Evolutionary conservation across 2,888 invertebrate genomes (phyloP), one percentile per base, ranked within the genome.

Genomic region (Cheilosia vernalis): DNA sequence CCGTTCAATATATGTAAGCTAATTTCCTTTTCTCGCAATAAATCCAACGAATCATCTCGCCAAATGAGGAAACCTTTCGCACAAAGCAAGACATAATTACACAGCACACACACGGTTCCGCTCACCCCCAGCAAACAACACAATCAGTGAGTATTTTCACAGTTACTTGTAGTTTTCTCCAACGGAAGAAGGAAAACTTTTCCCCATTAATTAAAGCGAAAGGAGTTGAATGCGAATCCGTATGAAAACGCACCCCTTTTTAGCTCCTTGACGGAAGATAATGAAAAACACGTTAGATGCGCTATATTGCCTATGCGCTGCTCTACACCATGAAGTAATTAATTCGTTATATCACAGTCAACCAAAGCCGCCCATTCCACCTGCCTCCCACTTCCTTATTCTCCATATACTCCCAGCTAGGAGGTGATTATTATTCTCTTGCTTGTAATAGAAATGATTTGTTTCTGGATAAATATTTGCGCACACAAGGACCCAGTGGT

Each of bases 101-200:
- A 77, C 66, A 40, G 58, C 53, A 49, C 27, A 72, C 66, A 72
- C 1, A 42, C 60, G 10, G 30, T 9, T 30, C 30, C 6, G 27
- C 27, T 27, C 27, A 27, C 27, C 27, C 74, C 40, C 42, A 63
- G 2, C 13, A 24, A 58, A 64, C 10, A 27, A 30, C 17, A 73
- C 81, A 85, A 77, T 81, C 85, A 77, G 72, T 81, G 85, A 81
- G 81, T 81, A 85, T 81, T 85, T 77, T 67, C 81, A 80, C 85
- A 85, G 81, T 81, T 81, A 37, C 37, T 37, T 37, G 37, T 37
- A 85, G 80, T 85, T 85, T 76, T 30, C 47, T 66, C 33, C 55
- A 15, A 60, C 30, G 9, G 30, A 27, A 27, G 6, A 33, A 33
- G 10, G 76, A 67, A 76, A 81, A 85, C 61, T 67, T 85, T 81